A percentile compares a stretch with the other conserved stretches of the same genome.
These are phyloP conservation scores for Palythoa grandis DNA, from an alignment of 92 coral and sea anemone species.

Conservation along the genomic window DNA sequence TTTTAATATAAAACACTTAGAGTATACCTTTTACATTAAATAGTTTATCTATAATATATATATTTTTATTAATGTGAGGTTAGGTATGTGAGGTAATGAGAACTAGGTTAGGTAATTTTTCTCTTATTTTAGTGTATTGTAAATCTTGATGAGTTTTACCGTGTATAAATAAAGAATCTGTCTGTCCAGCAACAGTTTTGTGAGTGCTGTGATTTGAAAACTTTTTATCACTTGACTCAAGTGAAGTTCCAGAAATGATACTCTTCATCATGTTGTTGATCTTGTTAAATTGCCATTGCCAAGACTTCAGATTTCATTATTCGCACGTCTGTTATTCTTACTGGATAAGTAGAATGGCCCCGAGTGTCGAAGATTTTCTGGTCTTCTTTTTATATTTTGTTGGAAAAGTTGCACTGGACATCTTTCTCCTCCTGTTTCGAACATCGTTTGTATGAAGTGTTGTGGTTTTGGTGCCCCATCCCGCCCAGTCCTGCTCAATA, in stretches of 20 bases:
- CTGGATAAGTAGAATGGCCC: slow-evolving; percentile 62
- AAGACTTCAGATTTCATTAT: slow-evolving; percentile 51
- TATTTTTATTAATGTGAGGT: no score
- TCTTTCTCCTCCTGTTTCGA: slow-evolving; percentile 53
- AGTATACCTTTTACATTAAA: no score
- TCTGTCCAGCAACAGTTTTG: slow-evolving; percentile 58
- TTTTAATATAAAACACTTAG: no score
- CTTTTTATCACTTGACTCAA: slow-evolving; percentile 54
- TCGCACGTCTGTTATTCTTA: slow-evolving; percentile 31
- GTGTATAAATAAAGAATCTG: no score
- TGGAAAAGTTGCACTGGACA: slow-evolving; percentile 53
- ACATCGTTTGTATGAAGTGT: slow-evolving; percentile 58
- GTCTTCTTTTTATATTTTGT: slow-evolving; percentile 46
- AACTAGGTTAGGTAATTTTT: no score
- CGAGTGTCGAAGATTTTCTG: slow-evolving; percentile 14
- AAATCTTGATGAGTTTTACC: no score
- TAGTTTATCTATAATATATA: no score
- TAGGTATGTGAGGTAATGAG: no score
- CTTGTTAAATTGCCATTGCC: slow-evolving; percentile 61
- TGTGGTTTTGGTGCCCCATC: slow-evolving; percentile 60
- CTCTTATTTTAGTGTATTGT: no score
- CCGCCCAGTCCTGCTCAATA: no score
- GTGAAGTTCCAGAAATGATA: no score
- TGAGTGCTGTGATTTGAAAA: slow-evolving; percentile 66
- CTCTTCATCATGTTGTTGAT: slow-evolving; percentile 61